Conservation (phyloP, 2,113 vertebrate species). For the Anhinga rufa region DNA sequence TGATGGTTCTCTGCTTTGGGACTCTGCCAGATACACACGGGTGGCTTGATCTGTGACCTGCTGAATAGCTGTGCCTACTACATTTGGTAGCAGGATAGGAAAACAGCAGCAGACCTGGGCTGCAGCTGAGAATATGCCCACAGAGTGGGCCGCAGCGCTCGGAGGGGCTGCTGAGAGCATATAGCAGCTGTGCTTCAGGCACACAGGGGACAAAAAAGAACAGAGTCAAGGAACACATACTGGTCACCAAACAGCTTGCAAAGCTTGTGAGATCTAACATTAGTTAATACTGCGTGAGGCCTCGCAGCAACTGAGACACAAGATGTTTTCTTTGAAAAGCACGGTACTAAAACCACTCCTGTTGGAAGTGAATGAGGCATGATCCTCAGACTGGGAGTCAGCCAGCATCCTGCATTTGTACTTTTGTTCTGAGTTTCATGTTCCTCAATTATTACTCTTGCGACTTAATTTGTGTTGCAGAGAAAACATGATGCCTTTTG, state of each 20-base stretch:
- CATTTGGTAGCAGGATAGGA: neutral
- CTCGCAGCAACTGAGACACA: neutral
- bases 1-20: neutral
- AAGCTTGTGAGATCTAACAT: neutral
- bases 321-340: neutral
- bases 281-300: neutral
- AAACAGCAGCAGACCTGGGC: neutral
- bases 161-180: neutral
- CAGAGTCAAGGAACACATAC: neutral
- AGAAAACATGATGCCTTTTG: neutral
- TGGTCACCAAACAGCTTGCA: neutral
- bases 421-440: neutral
- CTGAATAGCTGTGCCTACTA: neutral
- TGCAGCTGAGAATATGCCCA: neutral
- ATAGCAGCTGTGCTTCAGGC: neutral
- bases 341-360: neutral
- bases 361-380: neutral
- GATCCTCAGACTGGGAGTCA: neutral
- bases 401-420: neutral
- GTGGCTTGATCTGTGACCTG: neutral
- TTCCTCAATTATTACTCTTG: neutral
- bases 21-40: neutral
- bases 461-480: neutral
- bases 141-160: neutral
- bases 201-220: neutral